Conservation (phyloP, 2,888 invertebrate species). For the Melieria omissa region DNA sequence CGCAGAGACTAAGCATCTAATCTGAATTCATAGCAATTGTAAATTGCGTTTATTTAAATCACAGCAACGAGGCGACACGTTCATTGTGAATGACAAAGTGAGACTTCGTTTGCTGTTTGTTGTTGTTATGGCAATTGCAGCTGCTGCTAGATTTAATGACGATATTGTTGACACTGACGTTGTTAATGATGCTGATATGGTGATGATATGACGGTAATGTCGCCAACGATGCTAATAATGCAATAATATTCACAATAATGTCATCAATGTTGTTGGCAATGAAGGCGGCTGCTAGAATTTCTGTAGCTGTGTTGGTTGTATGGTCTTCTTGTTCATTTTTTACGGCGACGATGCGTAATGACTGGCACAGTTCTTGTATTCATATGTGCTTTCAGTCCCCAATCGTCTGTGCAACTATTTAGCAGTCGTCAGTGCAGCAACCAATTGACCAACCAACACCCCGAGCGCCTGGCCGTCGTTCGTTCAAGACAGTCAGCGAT, state of each 20-base stretch:
- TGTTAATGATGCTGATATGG: background rate
- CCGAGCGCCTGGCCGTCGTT: no score
- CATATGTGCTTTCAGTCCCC: no score
- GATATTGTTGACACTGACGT: background rate
- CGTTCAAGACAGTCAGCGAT: no score
- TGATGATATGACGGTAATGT: background rate
- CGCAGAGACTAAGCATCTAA: background rate
- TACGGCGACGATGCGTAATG: background rate
- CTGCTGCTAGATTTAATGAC: background rate
- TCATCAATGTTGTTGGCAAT: background rate
- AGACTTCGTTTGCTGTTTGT: slow-evolving; percentile 26
- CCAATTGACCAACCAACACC: no score
- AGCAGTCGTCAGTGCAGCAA: no score
- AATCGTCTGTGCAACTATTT: no score
- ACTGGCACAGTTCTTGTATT: slow-evolving; percentile 3
- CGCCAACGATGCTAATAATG: background rate
- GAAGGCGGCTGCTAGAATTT: background rate
- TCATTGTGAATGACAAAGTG: slow-evolving; percentile 42
- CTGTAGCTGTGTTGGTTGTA: background rate
- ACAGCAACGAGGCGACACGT: slow-evolving; percentile 57
- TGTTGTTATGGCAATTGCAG: background rate
- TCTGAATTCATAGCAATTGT: slow-evolving; percentile 2
- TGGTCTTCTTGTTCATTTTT: background rate
- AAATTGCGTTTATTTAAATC: slow-evolving; percentile 44
- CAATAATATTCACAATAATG: background rate